These are phyloP conservation scores for Lamprologus lemairii DNA, from an alignment of 2,113 vertebrate species.

Conservation along the genomic window DNA sequence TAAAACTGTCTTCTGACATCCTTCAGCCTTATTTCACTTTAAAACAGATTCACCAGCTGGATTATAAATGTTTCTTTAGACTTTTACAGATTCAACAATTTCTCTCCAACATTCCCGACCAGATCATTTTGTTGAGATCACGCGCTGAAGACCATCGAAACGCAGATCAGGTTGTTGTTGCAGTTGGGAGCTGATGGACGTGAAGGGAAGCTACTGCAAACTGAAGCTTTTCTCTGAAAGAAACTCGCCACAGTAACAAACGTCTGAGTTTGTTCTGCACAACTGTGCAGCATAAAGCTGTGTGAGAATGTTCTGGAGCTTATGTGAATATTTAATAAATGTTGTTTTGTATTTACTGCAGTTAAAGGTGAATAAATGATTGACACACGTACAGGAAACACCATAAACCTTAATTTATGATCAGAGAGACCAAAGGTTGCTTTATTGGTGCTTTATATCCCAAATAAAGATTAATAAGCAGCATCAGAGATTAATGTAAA, in stretches of 20 bases:
- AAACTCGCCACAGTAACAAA: background rate
- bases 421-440: background rate
- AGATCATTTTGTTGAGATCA: slow-evolving; percentile 78
- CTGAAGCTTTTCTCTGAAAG: slow-evolving; percentile 41
- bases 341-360: accelerated
- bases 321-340: background rate
- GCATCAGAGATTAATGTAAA: background rate
- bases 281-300: background rate
- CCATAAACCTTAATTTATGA: background rate
- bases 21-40: accelerated
- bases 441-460: accelerated
- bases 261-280: background rate
- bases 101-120: background rate
- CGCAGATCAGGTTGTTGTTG: slow-evolving; percentile 67
- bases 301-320: accelerated
- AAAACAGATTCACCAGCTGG: background rate
- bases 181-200: slow-evolving; percentile 65
- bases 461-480: accelerated
- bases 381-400: background rate
- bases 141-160: slow-evolving; percentile 63
- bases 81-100: slow-evolving; percentile 67
- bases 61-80: accelerated
- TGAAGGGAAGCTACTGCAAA: slow-evolving; percentile 60
- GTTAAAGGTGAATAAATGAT: background rate
- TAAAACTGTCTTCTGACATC: accelerated